phyloP scores from a whole-genome alignment of 2,797 vertebrate species.

The Sphenopsis melanotis region DNA sequence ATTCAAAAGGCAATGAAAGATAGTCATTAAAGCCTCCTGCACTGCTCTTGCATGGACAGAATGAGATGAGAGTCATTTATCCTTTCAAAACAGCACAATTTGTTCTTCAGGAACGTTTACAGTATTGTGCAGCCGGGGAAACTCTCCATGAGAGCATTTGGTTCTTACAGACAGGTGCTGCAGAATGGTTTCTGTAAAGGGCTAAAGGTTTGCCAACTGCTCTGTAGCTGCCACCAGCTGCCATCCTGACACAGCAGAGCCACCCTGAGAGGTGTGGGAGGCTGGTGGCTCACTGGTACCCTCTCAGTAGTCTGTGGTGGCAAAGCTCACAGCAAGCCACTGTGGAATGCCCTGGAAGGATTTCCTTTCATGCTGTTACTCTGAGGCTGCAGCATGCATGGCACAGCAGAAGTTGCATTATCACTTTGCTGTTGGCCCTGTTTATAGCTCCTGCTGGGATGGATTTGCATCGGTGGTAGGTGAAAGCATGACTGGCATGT shows the following conservation, averaged over 20 bases:
- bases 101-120: not conserved
- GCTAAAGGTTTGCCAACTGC: not conserved
- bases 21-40: not conserved
- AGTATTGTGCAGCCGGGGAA: not conserved
- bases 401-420: not conserved
- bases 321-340: not conserved
- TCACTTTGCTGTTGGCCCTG: not conserved
- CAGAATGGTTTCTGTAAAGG: not conserved
- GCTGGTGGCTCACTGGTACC: not conserved
- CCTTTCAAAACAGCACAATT: not conserved
- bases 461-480: not conserved
- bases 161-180: not conserved
- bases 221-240: not conserved
- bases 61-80: not conserved
- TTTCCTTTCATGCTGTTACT: not conserved
- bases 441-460: not conserved
- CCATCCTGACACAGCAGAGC: not conserved
- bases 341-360: not conserved
- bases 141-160: not conserved
- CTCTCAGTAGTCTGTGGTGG: not conserved
- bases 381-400: fast-evolving
- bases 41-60: not conserved
- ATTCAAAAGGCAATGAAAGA: not conserved
- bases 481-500: not conserved
- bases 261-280: not conserved